Conservation (phyloP, 2,797 vertebrate species). For the Merluccius polli region DNA sequence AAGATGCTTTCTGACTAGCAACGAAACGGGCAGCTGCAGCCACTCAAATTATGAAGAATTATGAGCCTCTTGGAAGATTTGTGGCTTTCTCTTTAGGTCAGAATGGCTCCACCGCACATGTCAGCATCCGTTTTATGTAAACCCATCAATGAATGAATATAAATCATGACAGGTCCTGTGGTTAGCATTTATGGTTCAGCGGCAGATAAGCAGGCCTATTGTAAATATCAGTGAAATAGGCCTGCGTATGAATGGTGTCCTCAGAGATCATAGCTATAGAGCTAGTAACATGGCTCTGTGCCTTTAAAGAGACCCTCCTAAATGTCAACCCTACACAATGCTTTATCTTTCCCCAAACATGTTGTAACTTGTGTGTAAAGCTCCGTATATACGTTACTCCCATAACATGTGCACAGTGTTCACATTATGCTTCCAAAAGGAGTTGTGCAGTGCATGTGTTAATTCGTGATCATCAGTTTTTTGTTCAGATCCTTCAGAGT, state of each 20-base stretch:
- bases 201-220: neutral
- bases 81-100: conserved; percentile 26
- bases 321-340: neutral
- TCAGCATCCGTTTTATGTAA: conserved; percentile 4
- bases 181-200: neutral
- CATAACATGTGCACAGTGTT: neutral
- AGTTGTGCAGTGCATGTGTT: neutral
- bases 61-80: conserved; percentile 27
- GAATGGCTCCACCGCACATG: conserved; percentile 1
- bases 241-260: neutral
- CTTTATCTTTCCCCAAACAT: neutral
- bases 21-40: conserved; percentile 19
- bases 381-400: neutral
- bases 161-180: neutral
- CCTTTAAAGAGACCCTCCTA: neutral
- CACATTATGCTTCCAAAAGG: neutral
- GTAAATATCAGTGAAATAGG: neutral
- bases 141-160: conserved; percentile 8
- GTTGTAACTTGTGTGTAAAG: neutral
- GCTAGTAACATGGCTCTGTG: neutral
- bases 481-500: neutral
- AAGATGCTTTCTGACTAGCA: conserved; percentile 33
- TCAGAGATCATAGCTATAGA: neutral
- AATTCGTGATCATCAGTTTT: neutral
- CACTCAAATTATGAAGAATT: conserved; percentile 29